Conservation (phyloP, 2,888 invertebrate genomes). For the Poecilobothrus nobilitatus region DNA sequence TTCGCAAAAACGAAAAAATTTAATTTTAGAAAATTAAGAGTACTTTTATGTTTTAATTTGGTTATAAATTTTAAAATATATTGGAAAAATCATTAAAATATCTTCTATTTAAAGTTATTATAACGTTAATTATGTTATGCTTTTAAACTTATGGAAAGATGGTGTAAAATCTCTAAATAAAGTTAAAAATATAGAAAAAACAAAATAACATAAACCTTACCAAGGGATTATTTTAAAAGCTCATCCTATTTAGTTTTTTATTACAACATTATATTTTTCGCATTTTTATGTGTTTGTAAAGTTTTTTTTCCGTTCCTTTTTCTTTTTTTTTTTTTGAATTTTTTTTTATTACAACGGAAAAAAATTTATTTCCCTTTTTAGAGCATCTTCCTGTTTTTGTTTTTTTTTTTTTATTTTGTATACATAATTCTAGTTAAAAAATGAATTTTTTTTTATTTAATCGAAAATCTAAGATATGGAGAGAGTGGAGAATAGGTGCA, state of each 20-base stretch:
- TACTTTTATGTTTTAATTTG: too few species aligned
- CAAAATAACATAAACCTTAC: conserved; percentile 6
- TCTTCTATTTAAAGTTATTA: too few species aligned
- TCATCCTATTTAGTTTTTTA: conserved; percentile 6
- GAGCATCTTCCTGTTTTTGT: background rate
- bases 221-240: conserved; percentile 6
- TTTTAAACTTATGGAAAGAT: too few species aligned
- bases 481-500: background rate
- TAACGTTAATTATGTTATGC: too few species aligned
- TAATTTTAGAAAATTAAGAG: too few species aligned
- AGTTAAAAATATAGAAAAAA: background rate
- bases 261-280: conserved; percentile 4
- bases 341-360: conserved; percentile 1
- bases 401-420: background rate
- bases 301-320: background rate
- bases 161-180: background rate
- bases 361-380: conserved; percentile 3
- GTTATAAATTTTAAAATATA: too few species aligned
- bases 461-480: background rate
- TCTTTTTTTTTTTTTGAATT: background rate
- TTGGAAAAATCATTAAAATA: too few species aligned
- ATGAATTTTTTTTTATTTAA: background rate
- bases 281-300: conserved; percentile 1
- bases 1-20: too few species aligned
- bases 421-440: conserved; percentile 4